A percentile compares a stretch with the other conserved stretches of the same genome.
These are phyloP conservation scores for Sander lucioperca DNA, from an alignment of 2,113 vertebrate species.

Conservation along the genomic window DNA sequence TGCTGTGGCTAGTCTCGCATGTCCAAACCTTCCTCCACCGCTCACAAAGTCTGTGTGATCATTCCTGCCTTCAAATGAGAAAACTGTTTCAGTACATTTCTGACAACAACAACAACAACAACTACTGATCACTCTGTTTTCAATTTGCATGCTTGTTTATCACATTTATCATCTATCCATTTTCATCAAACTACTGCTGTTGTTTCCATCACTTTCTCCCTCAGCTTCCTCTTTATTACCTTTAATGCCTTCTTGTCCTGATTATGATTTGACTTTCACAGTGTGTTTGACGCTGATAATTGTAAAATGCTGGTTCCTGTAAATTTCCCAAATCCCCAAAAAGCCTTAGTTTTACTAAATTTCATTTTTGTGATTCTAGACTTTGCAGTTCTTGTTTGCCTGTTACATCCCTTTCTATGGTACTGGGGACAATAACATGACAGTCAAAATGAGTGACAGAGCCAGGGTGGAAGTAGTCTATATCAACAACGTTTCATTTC, in stretches of 20 bases:
- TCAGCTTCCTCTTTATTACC: not conserved
- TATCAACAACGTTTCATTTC: no score
- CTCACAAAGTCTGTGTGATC: not conserved
- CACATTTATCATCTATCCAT: not conserved
- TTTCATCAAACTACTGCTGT: slow-evolving; percentile 4
- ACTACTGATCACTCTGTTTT: not conserved
- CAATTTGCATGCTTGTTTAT: not conserved
- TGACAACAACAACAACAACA: no score
- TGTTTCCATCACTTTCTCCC: not conserved
- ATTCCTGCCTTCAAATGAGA: not conserved
- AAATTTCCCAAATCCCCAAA: not conserved
- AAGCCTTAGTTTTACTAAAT: not conserved
- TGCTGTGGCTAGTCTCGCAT: no score
- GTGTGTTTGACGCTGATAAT: not conserved
- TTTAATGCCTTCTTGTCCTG: not conserved
- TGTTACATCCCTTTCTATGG: no score
- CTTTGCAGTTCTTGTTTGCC: not conserved
- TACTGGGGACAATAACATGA: no score
- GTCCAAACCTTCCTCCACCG: no score
- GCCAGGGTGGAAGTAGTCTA: no score
- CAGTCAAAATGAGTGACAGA: no score
- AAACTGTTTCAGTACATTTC: not conserved
- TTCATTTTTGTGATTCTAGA: not conserved
- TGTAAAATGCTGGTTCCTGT: not conserved
- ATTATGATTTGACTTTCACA: not conserved